Conservation (phyloP, 2,113 vertebrate genomes). For the Nycticebus coucang region DNA sequence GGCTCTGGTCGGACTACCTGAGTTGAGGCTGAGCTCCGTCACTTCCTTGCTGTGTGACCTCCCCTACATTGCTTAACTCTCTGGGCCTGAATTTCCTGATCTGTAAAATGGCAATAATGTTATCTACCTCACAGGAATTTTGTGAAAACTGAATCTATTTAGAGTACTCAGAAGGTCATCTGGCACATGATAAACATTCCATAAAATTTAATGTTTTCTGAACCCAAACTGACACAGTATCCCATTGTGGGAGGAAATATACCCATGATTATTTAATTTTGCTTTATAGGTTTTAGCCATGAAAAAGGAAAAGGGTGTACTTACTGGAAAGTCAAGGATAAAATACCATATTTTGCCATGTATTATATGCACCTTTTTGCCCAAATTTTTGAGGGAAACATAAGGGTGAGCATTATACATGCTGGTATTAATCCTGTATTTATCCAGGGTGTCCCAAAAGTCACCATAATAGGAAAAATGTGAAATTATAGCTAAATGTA, state of each 20-base stretch:
- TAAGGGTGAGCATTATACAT: too few species aligned
- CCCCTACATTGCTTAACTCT: neutral
- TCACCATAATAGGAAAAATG: too few species aligned
- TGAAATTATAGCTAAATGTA: too few species aligned
- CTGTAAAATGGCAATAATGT: neutral
- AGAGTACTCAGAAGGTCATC: neutral
- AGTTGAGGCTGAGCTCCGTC: neutral
- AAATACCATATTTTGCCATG: neutral
- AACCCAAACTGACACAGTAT: neutral
- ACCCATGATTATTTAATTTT: constrained; percentile 41
- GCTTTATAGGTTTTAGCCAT: neutral
- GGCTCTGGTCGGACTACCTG: neutral
- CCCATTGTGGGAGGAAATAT: neutral
- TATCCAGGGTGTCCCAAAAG: too few species aligned
- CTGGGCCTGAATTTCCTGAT: neutral
- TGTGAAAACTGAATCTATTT: neutral
- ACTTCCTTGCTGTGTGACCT: neutral
- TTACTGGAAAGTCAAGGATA: neutral
- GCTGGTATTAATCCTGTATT: too few species aligned
- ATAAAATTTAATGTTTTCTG: neutral
- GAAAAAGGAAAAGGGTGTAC: neutral
- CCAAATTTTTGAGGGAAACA: too few species aligned
- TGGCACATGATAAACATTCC: neutral
- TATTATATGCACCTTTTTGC: too few species aligned
- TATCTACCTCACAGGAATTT: neutral